phyloP scores from a whole-genome alignment of 2,113 vertebrate genomes.

The Menidia beryllina region DNA sequence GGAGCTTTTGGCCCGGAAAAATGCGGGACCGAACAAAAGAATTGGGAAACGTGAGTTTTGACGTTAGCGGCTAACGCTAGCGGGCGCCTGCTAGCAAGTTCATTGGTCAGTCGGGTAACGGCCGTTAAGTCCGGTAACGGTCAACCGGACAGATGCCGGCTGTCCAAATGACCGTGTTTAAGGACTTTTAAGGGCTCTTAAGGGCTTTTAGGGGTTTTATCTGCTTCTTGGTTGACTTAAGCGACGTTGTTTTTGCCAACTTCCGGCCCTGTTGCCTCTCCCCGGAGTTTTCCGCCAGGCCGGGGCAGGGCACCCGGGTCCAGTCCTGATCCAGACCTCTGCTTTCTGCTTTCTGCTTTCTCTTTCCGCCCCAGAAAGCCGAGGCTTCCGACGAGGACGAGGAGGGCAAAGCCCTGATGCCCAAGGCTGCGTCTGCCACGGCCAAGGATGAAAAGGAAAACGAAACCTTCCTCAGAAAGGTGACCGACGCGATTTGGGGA shows the following conservation, averaged over 20 bases:
- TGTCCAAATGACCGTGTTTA: accelerated
- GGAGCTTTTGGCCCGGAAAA: slow-evolving; percentile 27
- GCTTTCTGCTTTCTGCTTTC: background rate
- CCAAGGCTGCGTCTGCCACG: slow-evolving; percentile 76
- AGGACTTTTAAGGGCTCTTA: no score
- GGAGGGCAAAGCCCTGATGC: slow-evolving; percentile 81
- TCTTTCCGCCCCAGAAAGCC: slow-evolving; percentile 68
- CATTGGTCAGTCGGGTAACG: background rate
- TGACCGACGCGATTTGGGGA: no score
- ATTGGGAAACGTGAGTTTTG: slow-evolving; percentile 85
- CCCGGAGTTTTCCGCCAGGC: slow-evolving; percentile 25
- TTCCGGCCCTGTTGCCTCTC: slow-evolving; percentile 49
- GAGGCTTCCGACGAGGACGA: slow-evolving; percentile 84
- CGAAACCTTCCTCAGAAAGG: slow-evolving; percentile 87
- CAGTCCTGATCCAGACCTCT: no score
- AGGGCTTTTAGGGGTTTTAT: accelerated
- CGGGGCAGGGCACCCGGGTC: slow-evolving; percentile 38
- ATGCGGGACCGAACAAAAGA: slow-evolving; percentile 92
- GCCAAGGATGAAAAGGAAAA: slow-evolving; percentile 82
- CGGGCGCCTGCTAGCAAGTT: slow-evolving; percentile 40
- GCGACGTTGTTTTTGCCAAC: background rate
- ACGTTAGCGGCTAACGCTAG: slow-evolving; percentile 47
- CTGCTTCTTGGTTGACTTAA: background rate
- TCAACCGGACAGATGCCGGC: accelerated
- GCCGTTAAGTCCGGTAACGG: background rate